phyloP scores from a whole-genome alignment of 2,888 invertebrate genomes.

The Smittia aterrima region DNA sequence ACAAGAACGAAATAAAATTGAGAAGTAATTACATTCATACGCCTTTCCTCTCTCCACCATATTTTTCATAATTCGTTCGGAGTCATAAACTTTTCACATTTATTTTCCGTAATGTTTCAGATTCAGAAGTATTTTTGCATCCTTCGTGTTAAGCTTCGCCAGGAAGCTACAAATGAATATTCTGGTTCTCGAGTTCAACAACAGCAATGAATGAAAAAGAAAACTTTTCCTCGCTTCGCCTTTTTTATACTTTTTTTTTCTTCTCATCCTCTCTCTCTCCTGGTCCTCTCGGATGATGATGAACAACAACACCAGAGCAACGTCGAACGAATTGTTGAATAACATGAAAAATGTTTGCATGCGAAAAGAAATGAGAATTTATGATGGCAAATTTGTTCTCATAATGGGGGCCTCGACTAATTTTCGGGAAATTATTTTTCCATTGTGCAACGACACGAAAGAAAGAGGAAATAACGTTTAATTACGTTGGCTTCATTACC shows the following conservation, averaged over 20 bases:
- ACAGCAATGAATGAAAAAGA: slow-evolving; percentile 10
- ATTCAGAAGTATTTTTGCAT: neutral
- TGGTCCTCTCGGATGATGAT: neutral
- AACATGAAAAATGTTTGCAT: slow-evolving; percentile 37
- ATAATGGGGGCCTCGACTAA: slow-evolving; percentile 26
- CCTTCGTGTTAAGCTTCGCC: neutral
- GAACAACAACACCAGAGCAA: neutral
- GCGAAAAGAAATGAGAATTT: slow-evolving; percentile 33
- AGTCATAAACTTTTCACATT: slow-evolving; percentile 2
- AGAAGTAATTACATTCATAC: slow-evolving; percentile 14
- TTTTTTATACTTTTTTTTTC: neutral
- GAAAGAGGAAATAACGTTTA: slow-evolving; percentile 1
- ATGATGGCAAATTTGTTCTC: slow-evolving; percentile 39
- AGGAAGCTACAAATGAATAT: slow-evolving; percentile 14
- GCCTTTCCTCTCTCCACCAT: neutral
- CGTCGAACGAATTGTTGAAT: slow-evolving; percentile 26
- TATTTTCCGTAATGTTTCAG: slow-evolving; percentile 5
- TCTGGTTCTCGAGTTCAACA: slow-evolving; percentile 10
- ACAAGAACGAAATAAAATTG: neutral
- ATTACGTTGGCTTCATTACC: slow-evolving; percentile 2
- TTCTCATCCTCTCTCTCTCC: neutral
- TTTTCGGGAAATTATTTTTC: slow-evolving; percentile 24
- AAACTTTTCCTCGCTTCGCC: neutral
- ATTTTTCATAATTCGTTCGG: slow-evolving; percentile 18
- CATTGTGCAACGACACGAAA: neutral